A percentile compares a stretch with the other conserved stretches of the same genome.
phyloP scores from a whole-genome alignment of 2,888 invertebrate genomes.

The Leptarthrus brevirostris region DNA sequence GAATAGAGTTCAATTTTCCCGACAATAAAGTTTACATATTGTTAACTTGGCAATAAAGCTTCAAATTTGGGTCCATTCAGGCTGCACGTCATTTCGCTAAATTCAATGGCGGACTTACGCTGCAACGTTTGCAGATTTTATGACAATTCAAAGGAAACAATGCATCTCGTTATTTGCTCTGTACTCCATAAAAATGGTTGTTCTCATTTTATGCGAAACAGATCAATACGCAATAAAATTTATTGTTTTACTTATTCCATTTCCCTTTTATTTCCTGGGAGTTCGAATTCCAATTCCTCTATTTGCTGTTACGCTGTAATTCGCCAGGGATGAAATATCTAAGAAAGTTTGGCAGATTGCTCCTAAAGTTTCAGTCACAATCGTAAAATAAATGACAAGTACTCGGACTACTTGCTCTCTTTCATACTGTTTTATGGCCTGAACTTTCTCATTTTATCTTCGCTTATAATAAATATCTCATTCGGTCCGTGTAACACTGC shows the following conservation, averaged over 20 bases:
- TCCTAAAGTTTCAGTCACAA: slow-evolving; percentile 33
- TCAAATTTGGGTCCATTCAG: slow-evolving; percentile 12
- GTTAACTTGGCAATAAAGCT: slow-evolving; percentile 13
- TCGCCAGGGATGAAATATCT: background rate
- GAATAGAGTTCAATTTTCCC: slow-evolving; percentile 38
- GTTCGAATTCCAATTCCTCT: background rate
- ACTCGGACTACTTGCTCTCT: background rate
- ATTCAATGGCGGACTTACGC: background rate
- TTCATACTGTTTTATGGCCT: slow-evolving; percentile 10
- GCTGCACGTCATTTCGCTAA: background rate
- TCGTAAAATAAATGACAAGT: slow-evolving; percentile 38
- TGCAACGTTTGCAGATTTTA: slow-evolving; percentile 21
- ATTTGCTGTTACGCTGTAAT: too few relatives aligned
- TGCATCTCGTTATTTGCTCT: background rate
- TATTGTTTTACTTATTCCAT: slow-evolving; percentile 36
- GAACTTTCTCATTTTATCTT: slow-evolving; percentile 38
- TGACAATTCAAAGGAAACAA: background rate
- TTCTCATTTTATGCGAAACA: slow-evolving; percentile 1
- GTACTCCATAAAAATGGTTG: slow-evolving; percentile 12
- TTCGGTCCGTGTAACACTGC: slow-evolving; percentile 16
- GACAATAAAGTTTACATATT: slow-evolving; percentile 37
- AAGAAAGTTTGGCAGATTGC: slow-evolving; percentile 21
- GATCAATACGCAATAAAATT: slow-evolving; percentile 32
- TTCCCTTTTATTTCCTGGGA: background rate
- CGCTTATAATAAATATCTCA: slow-evolving; percentile 29